Percentiles rank a stretch among this genome's conserved stretches.
phyloP scores from a whole-genome alignment of 2,888 invertebrate genomes.

The Harpalus rubripes region DNA sequence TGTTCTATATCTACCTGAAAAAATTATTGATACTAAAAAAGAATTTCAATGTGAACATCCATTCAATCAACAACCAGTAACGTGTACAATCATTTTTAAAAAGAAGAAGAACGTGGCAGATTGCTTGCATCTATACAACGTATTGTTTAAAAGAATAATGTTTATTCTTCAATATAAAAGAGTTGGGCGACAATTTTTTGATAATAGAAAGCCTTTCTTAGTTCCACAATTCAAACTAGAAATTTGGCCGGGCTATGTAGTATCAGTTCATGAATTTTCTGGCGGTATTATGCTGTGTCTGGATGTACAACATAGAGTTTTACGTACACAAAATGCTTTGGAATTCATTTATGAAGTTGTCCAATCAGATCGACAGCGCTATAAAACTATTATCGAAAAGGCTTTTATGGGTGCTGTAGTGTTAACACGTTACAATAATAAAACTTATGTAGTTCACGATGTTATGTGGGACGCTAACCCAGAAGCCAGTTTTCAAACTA shows the following conservation, averaged over 20 bases:
- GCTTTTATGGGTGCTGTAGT: conserved; percentile 81
- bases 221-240: conserved; percentile 89
- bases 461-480: conserved; percentile 89
- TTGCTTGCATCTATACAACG: conserved; percentile 89
- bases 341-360: conserved; percentile 79
- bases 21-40: conserved; percentile 81
- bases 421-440: conserved; percentile 91
- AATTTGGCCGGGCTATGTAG: conserved; percentile 95
- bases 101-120: conserved; percentile 82
- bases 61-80: conserved; percentile 79
- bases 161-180: conserved; percentile 85
- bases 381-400: conserved; percentile 78
- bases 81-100: conserved; percentile 80
- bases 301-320: conserved; percentile 91
- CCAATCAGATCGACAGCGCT: conserved; percentile 73
- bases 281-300: conserved; percentile 93
- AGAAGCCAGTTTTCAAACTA: conserved; percentile 83
- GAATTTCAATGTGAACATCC: conserved; percentile 80
- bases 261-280: conserved; percentile 91
- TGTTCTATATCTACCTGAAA: conserved; percentile 86
- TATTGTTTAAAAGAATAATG: conserved; percentile 90
- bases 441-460: conserved; percentile 91
- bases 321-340: conserved; percentile 88
- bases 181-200: conserved; percentile 89
- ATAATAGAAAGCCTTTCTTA: conserved; percentile 84